Evolutionary conservation across 2,113 vertebrate species (phyloP).

Genomic region (Cyprinus carpio): DNA sequence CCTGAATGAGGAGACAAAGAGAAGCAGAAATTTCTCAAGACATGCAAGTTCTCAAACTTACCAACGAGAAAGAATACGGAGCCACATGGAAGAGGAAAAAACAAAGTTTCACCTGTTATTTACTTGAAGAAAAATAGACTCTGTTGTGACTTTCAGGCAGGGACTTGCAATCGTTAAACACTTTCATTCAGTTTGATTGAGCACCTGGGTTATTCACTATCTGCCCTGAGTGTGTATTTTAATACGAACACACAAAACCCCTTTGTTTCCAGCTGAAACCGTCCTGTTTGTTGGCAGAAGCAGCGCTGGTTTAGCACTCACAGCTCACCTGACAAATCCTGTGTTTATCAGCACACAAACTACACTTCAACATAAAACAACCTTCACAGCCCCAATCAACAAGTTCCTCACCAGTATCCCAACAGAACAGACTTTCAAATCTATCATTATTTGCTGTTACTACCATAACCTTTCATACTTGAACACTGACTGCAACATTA

Average conservation of each 20-base stretch:
- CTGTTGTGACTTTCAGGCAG: constrained; percentile 23
- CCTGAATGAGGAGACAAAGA: constrained; percentile 82
- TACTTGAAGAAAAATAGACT: constrained; percentile 77
- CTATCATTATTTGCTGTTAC: background rate
- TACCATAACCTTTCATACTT: background rate
- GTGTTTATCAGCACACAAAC: background rate
- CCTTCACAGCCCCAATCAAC: background rate
- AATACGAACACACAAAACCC: background rate
- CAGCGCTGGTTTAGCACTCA: background rate
- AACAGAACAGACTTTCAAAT: background rate
- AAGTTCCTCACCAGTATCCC: background rate
- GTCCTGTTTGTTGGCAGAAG: background rate
- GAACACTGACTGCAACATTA: background rate
- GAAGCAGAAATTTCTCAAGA: constrained; percentile 86
- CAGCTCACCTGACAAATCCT: background rate
- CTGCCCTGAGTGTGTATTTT: background rate
- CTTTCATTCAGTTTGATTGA: background rate
- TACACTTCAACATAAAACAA: background rate
- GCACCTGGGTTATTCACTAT: background rate
- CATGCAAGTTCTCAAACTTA: constrained; percentile 97
- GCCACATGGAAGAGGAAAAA: constrained; percentile 87
- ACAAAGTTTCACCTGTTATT: constrained; percentile 72
- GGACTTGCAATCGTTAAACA: constrained; percentile 10
- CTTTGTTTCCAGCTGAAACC: background rate
- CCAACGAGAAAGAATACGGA: constrained; percentile 93